Base-by-base conservation (phyloP, 2,797 vertebrate genomes). In the Rhinella marina region DNA sequence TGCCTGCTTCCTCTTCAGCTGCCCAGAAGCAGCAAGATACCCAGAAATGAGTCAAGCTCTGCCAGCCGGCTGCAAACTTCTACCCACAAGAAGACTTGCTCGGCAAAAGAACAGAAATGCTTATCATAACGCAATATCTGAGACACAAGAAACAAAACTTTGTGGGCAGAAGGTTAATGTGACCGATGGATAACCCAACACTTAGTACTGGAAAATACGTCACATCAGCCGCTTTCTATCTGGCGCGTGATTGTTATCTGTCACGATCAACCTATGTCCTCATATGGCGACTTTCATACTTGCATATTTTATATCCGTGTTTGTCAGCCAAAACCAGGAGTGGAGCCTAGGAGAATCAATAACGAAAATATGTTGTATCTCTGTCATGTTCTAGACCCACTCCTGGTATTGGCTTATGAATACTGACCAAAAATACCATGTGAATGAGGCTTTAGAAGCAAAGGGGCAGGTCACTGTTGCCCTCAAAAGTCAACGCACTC, bases 1-100 rank as follows among this genome's bases (percentile, higher is more conserved):
- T n/a, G 79, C 56, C 82, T 64, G n/a, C 78, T 82, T 89, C 88
- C 88, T 89, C 68, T 79, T 78, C 41, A 72, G 41, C 62, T 86
- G 73, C 85, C 81, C 81, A 83, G 73, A 86, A 57, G 32, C 23
- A 7, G 61, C n/a, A 9, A 52, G 68, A 76, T 76, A 76, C 66
- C 61, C 16, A 86, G 79, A 89, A 89, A 70, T 89, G 72, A 89
- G 84, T 79, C 32, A 59, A n/a, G 25, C 27, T 25, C 9, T 72
- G 61, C 61, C 73, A 72, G 57, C 17, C 52, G 62, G 21, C 54
- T 27, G 73, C 41, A 61, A 7, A 29, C 73, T 79, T 50, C 72
- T 83, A 27, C 84, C 72, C 75, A 29, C 81, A 83, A 86, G 56
- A 54, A 11, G 25, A 61, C 62, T 4, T 75, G 56, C 56, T 75